phyloP scores from a whole-genome alignment of 92 coral and sea anemone species.

The Scolanthus callimorphus region DNA sequence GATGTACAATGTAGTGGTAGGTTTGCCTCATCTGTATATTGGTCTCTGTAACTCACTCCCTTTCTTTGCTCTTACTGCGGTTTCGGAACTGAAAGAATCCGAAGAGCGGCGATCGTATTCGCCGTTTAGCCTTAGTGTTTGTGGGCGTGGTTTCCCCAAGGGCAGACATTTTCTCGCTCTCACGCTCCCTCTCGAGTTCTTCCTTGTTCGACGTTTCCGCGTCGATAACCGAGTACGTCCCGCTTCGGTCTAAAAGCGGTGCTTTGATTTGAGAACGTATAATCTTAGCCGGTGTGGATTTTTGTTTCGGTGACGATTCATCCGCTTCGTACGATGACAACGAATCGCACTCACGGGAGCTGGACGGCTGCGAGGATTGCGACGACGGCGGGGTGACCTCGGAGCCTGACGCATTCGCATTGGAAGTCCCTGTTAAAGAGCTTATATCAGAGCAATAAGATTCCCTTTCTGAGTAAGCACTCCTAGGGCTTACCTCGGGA shows the following conservation, averaged over 20 bases:
- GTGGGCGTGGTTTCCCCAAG: conserved; percentile 4
- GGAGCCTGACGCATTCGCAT: background rate
- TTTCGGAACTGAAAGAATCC: background rate
- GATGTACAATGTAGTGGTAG: too few species aligned
- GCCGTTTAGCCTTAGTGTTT: conserved; percentile 13
- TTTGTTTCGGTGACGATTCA: background rate
- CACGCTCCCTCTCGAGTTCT: conserved; percentile 10
- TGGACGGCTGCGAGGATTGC: background rate
- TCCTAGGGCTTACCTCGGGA: background rate
- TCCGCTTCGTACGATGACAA: background rate
- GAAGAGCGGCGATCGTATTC: conserved; percentile 13
- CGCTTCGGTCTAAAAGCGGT: conserved; percentile 28
- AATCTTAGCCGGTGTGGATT: background rate
- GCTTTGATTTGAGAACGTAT: conserved; percentile 23
- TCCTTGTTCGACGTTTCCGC: conserved; percentile 19
- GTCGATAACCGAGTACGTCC: conserved; percentile 29
- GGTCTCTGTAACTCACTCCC: background rate
- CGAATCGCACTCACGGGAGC: background rate
- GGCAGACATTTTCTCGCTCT: conserved; percentile 10
- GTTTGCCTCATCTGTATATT: too few species aligned
- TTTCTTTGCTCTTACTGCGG: background rate
- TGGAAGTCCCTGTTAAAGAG: background rate
- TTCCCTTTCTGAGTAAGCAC: background rate
- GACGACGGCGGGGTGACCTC: background rate
- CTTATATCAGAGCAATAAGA: background rate